phyloP scores from a whole-genome alignment of 1,140 invertebrate species.

The Calliphora vicina region DNA sequence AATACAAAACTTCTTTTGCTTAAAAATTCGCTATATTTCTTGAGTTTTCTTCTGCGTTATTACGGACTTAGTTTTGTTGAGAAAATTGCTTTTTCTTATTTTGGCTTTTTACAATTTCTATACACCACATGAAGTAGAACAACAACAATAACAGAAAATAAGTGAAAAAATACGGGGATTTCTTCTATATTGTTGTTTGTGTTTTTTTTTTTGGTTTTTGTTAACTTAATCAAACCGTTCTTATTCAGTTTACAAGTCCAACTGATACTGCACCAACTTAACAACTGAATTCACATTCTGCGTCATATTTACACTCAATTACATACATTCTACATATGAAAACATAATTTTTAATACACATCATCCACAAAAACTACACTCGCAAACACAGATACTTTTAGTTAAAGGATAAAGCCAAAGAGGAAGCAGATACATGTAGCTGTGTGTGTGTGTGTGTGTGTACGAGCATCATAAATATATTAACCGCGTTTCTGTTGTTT shows the following conservation, averaged over 20 bases:
- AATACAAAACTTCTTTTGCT: not conserved
- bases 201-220: not conserved
- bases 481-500: not conserved
- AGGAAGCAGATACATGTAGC: not conserved
- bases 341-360: not conserved
- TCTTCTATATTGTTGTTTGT: not conserved
- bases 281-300: slow-evolving; percentile 31
- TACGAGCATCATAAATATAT: not conserved
- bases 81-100: not conserved
- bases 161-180: not conserved
- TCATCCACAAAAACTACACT: not conserved
- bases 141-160: not conserved
- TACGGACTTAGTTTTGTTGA: not conserved
- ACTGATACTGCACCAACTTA: slow-evolving; percentile 32
- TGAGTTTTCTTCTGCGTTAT: not conserved
- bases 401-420: not conserved
- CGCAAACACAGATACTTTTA: not conserved
- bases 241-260: slow-evolving; percentile 28
- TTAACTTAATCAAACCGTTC: slow-evolving; percentile 16
- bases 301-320: slow-evolving; percentile 34
- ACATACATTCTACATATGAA: not conserved
- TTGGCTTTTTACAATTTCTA: not conserved
- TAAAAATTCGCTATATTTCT: not conserved
- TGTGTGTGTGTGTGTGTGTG: not conserved
- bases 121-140: slow-evolving; percentile 4